Conservation (phyloP, 2,113 vertebrate species). For the Muscicapa adusta region DNA sequence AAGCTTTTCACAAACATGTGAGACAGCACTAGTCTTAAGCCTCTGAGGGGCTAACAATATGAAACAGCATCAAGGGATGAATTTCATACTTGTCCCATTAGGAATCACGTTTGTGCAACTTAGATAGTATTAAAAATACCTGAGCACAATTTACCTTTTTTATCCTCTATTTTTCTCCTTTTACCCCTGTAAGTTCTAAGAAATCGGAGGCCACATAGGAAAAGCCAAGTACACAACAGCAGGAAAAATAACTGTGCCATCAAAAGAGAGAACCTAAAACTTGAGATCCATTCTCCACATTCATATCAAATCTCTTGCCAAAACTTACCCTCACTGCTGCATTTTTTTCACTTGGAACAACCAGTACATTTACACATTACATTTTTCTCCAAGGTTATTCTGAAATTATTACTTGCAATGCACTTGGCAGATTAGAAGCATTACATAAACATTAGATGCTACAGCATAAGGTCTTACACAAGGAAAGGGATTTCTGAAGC, state of each 20-base stretch:
- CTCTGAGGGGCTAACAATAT: not conserved
- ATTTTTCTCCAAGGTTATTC: not conserved
- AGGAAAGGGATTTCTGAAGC: slow-evolving; percentile 5
- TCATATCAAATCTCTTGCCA: not conserved
- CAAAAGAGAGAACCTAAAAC: not conserved
- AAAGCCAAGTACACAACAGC: not conserved
- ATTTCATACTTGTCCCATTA: not conserved
- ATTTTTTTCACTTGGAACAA: not conserved
- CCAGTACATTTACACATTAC: not conserved
- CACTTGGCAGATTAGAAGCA: not conserved
- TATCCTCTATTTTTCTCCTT: not conserved
- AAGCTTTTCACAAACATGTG: not conserved
- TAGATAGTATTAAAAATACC: not conserved
- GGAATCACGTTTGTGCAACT: not conserved
- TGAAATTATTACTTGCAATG: not conserved
- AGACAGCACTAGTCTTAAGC: not conserved
- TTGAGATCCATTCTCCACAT: not conserved
- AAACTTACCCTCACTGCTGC: not conserved
- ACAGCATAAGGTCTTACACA: not conserved
- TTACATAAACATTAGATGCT: slow-evolving; percentile 24
- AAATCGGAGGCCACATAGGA: not conserved
- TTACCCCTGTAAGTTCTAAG: not conserved
- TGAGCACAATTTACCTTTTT: not conserved
- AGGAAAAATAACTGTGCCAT: not conserved
- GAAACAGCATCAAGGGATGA: not conserved